Evolutionary conservation across 2,888 invertebrate species (phyloP).

Genomic region (Halocaridina rubra): DNA sequence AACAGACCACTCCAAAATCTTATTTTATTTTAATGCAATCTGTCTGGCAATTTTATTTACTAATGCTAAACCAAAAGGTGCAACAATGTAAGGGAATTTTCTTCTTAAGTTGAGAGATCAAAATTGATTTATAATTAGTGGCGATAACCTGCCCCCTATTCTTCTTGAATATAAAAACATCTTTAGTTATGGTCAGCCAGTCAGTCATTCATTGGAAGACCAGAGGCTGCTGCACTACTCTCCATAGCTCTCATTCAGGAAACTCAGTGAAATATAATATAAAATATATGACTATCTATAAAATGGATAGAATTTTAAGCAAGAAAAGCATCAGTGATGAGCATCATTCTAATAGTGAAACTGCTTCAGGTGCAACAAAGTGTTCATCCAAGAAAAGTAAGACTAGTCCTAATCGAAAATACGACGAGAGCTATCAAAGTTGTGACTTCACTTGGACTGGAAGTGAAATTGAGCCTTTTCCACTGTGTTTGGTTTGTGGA

Average conservation of each 20-base stretch:
- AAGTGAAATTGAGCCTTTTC: neutral
- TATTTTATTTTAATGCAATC: too few relatives aligned
- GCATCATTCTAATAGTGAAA: too few relatives aligned
- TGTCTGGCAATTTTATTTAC: too few relatives aligned
- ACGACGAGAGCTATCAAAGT: neutral
- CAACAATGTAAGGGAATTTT: too few relatives aligned
- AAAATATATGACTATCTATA: too few relatives aligned
- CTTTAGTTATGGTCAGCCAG: neutral
- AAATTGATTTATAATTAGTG: neutral
- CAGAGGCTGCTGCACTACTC: neutral
- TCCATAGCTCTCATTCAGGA: neutral
- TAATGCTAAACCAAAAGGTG: too few relatives aligned
- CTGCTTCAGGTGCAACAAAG: too few relatives aligned
- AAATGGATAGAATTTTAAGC: too few relatives aligned
- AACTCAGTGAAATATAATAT: neutral
- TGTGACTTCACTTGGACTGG: neutral
- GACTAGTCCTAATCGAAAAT: too few relatives aligned
- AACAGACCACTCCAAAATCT: too few relatives aligned
- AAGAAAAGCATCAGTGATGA: too few relatives aligned
- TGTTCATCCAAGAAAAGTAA: too few relatives aligned
- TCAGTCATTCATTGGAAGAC: neutral
- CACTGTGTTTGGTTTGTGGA: neutral
- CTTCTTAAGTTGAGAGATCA: neutral
- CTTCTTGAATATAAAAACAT: neutral
- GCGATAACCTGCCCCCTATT: neutral